Evolutionary conservation across 2,888 invertebrate genomes (phyloP).

Genomic region (Helobdella robusta): DNA sequence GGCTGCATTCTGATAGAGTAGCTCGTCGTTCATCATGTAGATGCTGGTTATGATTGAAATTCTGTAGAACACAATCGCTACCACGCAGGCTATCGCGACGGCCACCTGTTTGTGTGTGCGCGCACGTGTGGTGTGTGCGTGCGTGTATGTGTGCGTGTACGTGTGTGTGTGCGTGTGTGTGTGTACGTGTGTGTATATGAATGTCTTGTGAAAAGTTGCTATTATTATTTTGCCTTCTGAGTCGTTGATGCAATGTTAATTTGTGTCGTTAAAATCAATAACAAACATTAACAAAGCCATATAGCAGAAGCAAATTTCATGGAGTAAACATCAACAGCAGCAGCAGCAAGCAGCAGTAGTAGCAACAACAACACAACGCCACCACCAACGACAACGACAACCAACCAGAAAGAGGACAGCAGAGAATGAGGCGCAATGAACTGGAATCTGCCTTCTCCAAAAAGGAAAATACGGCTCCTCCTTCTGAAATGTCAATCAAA

Average conservation of each 20-base stretch:
- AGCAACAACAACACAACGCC: no score
- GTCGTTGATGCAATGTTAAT: no score
- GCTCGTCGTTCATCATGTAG: slow-evolving; percentile 33
- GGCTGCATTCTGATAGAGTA: slow-evolving; percentile 59
- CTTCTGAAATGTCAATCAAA: slow-evolving; percentile 52
- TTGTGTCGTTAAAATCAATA: no score
- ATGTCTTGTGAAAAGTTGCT: not conserved
- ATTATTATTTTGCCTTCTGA: not conserved
- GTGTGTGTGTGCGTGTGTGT: slow-evolving; percentile 1
- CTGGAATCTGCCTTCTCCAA: slow-evolving; percentile 80
- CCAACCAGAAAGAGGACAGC: slow-evolving; percentile 70
- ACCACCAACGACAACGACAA: no score
- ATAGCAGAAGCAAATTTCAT: no score
- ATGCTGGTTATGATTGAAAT: slow-evolving; percentile 34
- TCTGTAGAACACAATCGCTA: slow-evolving; percentile 40
- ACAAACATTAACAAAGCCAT: no score
- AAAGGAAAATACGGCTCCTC: slow-evolving; percentile 81
- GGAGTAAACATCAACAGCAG: no score
- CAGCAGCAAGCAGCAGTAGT: no score
- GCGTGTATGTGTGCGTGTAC: not conserved
- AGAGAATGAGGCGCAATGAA: slow-evolving; percentile 74
- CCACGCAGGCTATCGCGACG: slow-evolving; percentile 38
- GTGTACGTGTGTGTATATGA: not conserved
- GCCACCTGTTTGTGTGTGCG: slow-evolving; percentile 30
- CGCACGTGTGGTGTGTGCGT: no score